Percentiles rank a stretch among this genome's conserved stretches.
These are phyloP conservation scores for Macaca mulatta DNA, from an alignment of 2,113 vertebrate genomes.

Conservation along the genomic window DNA sequence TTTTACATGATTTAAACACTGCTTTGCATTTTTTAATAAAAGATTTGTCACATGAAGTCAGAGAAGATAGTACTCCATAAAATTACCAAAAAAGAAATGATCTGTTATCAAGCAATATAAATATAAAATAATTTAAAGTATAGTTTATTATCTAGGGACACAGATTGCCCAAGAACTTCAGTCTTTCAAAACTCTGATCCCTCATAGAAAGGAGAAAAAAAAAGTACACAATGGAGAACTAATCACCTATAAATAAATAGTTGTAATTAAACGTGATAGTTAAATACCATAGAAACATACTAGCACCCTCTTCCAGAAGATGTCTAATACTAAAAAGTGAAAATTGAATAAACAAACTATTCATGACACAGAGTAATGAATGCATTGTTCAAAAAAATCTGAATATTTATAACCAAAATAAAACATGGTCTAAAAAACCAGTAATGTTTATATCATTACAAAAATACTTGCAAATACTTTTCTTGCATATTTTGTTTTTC, in stretches of 20 bases:
- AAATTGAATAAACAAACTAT: slow-evolving; percentile 1
- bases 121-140: not conserved
- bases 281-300: not conserved
- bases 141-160: not conserved
- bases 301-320: not conserved
- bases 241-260: not conserved
- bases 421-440: not conserved
- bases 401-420: not conserved
- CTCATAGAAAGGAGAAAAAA: not conserved
- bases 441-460: not conserved
- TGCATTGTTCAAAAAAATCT: not conserved
- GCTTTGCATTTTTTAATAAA: slow-evolving; percentile 23
- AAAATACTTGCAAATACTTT: not conserved
- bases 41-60: not conserved
- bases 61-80: not conserved
- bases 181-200: not conserved
- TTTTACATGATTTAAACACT: not conserved
- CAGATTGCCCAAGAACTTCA: not conserved
- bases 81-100: not conserved
- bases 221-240: not conserved
- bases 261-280: not conserved
- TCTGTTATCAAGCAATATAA: not conserved
- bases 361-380: slow-evolving; percentile 48
- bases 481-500: not conserved
- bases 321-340: not conserved